Conservation (phyloP, 2,888 invertebrate species). For the Agrochola lota region DNA sequence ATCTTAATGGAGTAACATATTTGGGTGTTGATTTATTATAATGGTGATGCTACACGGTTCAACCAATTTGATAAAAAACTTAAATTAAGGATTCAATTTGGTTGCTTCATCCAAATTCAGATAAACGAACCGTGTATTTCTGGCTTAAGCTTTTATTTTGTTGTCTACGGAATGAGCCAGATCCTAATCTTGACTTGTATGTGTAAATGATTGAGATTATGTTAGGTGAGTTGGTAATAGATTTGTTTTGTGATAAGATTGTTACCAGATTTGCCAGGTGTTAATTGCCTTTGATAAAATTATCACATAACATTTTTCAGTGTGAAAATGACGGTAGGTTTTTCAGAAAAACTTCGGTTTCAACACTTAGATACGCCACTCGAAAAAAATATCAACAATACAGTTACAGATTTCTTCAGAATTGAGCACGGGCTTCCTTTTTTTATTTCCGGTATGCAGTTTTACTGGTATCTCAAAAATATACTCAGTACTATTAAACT, state of each 20-base stretch:
- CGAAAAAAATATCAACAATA: neutral
- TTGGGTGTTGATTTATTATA: constrained; percentile 28
- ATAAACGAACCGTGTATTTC: neutral
- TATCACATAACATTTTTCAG: neutral
- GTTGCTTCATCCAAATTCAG: neutral
- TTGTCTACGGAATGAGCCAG: neutral
- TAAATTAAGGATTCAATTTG: neutral
- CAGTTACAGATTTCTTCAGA: neutral
- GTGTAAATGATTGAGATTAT: neutral
- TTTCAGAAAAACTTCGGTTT: neutral
- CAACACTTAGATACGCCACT: neutral
- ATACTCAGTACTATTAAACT: neutral
- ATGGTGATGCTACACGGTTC: neutral
- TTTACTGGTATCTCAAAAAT: neutral
- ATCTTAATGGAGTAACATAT: constrained; percentile 23
- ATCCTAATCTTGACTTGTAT: neutral
- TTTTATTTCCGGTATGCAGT: too few relatives aligned
- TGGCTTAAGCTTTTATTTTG: neutral
- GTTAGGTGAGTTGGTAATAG: neutral
- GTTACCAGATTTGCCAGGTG: neutral
- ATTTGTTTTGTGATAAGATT: constrained; percentile 21
- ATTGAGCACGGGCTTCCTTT: neutral
- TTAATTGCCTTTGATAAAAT: neutral
- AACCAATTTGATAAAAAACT: neutral
- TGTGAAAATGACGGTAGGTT: neutral